Evolutionary conservation across 2,888 invertebrate genomes (phyloP), one percentile per base, ranked within the genome.

Genomic region (Ennomos quercinarius): DNA sequence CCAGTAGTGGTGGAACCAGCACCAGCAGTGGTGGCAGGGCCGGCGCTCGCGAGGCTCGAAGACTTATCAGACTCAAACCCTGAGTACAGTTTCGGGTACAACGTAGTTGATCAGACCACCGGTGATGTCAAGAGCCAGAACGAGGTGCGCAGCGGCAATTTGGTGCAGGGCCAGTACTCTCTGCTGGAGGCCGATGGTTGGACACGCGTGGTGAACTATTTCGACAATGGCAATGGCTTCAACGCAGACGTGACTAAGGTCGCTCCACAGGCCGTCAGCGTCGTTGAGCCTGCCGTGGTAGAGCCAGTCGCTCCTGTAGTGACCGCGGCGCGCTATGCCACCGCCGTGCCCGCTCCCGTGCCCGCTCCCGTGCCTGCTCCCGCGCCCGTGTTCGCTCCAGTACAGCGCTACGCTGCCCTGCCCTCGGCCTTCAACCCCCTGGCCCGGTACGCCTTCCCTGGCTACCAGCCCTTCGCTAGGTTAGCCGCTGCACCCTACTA

Each of bases 21-120:
- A 41, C 83, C 79, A 83, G 36, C 74, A 10, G 47, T 38, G 38
- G 35, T 41, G 12, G 45, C n/a, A 9, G 41, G 13, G 8, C 37
- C 50, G 36, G 35, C 42, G 9, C 70, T 75, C 10, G 74, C 75
- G 45, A 72, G 78, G 39, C 54, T 89, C 0, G 91, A 90, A 61
- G 85, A 93, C 59, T 93, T 93, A 71, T 27, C 27, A 27, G 94
- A 94, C 73, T 88, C 93, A 0, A 81, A 89, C 52, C 95, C 95
- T 0, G 94, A 94, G 76, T 95, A 95, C 82, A 78, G 77, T 46
- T 90, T 84, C 65, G 89, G 85, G 38, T 91, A 90, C 66, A 76
- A 86, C 50, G 89, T 91, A 12, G 84, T 84, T 0, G 90, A 91
- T 62, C 72, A 86, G 2, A 77, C 86, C 39, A 89, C 90, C 49